phyloP scores from a whole-genome alignment of 2,797 vertebrate genomes.

The Distichodus sexfasciatus region DNA sequence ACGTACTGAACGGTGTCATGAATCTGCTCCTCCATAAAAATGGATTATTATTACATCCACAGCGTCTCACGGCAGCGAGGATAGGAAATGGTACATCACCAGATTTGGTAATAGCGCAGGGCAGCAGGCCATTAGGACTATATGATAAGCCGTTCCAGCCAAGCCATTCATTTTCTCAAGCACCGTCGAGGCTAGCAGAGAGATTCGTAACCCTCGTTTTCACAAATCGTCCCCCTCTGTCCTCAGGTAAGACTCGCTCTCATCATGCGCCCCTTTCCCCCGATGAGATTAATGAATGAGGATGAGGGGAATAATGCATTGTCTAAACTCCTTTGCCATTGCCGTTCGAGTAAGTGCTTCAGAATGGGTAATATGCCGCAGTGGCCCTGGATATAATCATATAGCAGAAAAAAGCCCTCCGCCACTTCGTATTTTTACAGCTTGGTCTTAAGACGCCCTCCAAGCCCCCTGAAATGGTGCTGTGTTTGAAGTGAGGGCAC shows the following conservation, averaged over 20 bases:
- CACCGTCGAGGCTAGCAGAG: neutral
- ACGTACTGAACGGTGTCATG: slow-evolving; percentile 37
- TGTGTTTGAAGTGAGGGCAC: slow-evolving; percentile 49
- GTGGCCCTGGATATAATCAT: slow-evolving; percentile 52
- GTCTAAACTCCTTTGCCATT: slow-evolving; percentile 60
- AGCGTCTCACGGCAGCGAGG: slow-evolving; percentile 4
- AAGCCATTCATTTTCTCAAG: slow-evolving; percentile 1
- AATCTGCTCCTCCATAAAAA: neutral
- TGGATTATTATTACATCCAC: slow-evolving; percentile 30
- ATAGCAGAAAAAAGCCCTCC: neutral
- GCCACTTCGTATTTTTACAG: slow-evolving; percentile 1
- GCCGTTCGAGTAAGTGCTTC: slow-evolving; percentile 64
- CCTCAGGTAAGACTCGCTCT: neutral
- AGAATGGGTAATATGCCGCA: slow-evolving; percentile 64
- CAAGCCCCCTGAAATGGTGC: slow-evolving; percentile 18
- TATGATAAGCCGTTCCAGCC: slow-evolving; percentile 13
- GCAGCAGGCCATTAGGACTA: slow-evolving; percentile 9
- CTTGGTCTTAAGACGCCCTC: slow-evolving; percentile 16
- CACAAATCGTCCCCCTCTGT: neutral
- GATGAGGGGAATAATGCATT: slow-evolving; percentile 56
- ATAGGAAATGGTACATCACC: slow-evolving; percentile 10
- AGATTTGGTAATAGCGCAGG: slow-evolving; percentile 15
- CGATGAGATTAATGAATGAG: slow-evolving; percentile 53
- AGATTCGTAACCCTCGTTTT: neutral
- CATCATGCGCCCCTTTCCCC: neutral